Evolutionary conservation across 53 echinoderm and acorn worm genomes (phyloP).

Genomic region (Paracentrotus lividus): DNA sequence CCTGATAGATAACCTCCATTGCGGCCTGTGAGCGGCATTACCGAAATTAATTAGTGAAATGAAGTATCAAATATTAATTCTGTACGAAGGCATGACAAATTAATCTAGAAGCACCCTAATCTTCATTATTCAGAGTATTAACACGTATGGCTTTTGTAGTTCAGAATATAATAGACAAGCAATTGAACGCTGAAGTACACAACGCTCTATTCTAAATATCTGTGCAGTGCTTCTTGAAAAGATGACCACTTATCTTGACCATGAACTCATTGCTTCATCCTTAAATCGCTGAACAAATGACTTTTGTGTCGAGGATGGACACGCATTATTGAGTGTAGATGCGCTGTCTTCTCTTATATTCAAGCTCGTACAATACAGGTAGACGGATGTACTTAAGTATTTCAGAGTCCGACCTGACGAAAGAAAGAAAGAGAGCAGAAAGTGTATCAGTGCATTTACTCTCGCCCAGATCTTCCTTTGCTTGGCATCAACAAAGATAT

Average conservation of each 20-base stretch:
- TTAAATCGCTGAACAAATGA: not conserved
- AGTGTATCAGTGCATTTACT: not conserved
- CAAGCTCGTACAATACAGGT: not conserved
- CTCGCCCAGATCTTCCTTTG: not conserved
- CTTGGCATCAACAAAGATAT: not conserved
- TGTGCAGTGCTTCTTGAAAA: not conserved
- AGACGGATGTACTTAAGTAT: not conserved
- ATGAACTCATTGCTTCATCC: not conserved
- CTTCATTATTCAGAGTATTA: not conserved
- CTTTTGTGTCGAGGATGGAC: not conserved
- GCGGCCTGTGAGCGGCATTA: too few species aligned
- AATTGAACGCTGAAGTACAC: not conserved
- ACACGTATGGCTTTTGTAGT: not conserved
- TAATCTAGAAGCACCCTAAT: too few species aligned
- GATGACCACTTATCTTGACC: not conserved
- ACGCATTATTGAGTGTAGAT: not conserved
- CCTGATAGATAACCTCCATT: not conserved
- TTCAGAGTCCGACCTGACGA: not conserved
- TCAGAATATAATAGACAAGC: not conserved
- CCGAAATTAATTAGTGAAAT: not conserved
- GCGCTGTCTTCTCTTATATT: constrained; percentile 6
- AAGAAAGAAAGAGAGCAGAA: not conserved
- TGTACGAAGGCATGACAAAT: not conserved
- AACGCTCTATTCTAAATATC: not conserved
- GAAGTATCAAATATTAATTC: not conserved